Evolutionary conservation across 2,888 invertebrate genomes (phyloP).

Genomic region (Dicyrtomina minuta): DNA sequence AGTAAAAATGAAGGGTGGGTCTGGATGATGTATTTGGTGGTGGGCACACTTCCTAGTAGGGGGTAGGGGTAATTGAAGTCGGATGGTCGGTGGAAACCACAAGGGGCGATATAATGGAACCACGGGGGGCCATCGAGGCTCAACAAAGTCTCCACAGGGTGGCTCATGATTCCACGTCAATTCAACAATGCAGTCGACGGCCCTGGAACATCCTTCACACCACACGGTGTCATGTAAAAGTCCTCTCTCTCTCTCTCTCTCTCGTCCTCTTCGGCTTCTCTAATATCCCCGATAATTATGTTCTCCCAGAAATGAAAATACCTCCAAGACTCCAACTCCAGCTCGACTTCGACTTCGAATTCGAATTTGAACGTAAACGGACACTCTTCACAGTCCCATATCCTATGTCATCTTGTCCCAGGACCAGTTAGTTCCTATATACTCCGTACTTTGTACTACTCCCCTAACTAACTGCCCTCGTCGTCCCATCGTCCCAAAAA

Average conservation of each 20-base stretch:
- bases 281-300: constrained; percentile 30
- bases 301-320: constrained; percentile 17
- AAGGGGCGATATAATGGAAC: constrained; percentile 42
- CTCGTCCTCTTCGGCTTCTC: constrained; percentile 26
- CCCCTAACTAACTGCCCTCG: too few species aligned
- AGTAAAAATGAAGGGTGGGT: constrained; percentile 20
- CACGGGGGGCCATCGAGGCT: constrained; percentile 38
- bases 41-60: constrained; percentile 35
- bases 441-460: too few species aligned
- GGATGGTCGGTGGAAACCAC: constrained; percentile 39
- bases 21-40: constrained; percentile 32
- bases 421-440: too few species aligned
- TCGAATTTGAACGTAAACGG: neutral
- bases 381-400: too few species aligned
- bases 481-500: neutral
- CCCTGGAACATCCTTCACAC: constrained; percentile 46
- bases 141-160: constrained; percentile 40
- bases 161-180: constrained; percentile 43
- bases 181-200: constrained; percentile 41
- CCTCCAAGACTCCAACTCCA: neutral
- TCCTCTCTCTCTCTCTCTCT: too few species aligned
- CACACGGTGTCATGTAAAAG: constrained; percentile 42
- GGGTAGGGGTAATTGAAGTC: constrained; percentile 39
- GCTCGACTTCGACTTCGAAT: neutral
- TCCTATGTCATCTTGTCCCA: too few species aligned